phyloP scores from a whole-genome alignment of 2,797 vertebrate genomes.

The Oreonectes daqikongensis region DNA sequence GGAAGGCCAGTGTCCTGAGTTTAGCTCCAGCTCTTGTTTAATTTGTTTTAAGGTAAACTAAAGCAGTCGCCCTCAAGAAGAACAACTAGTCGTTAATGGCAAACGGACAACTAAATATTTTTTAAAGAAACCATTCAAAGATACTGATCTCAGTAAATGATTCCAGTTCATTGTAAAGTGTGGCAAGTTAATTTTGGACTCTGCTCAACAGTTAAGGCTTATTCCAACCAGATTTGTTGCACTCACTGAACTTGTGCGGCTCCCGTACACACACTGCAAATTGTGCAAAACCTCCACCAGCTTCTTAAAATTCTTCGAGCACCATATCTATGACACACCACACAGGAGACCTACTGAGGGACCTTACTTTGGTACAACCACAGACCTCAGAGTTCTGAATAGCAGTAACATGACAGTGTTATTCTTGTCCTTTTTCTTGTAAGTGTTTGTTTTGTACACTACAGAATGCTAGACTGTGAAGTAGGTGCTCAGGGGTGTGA shows the following conservation, averaged over 20 bases:
- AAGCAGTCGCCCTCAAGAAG: no score
- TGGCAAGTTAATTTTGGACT: neutral
- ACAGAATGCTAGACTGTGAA: neutral
- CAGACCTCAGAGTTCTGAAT: neutral
- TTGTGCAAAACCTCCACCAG: neutral
- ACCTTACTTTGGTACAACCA: neutral
- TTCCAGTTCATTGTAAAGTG: neutral
- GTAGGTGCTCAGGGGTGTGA: neutral
- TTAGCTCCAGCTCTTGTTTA: neutral
- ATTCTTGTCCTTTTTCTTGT: slow-evolving; percentile 12
- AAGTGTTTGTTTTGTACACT: slow-evolving; percentile 7
- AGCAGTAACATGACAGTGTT: neutral
- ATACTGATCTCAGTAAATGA: neutral
- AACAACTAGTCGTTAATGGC: no score
- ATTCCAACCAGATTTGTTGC: neutral
- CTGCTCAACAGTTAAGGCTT: neutral
- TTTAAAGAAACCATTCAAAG: neutral
- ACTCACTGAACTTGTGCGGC: neutral
- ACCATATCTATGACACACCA: neutral
- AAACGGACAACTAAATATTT: neutral
- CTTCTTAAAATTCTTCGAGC: neutral
- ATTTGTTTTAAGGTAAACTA: neutral
- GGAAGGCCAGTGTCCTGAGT: neutral
- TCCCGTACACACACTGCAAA: neutral
- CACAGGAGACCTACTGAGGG: neutral